Evolutionary conservation across 2,888 invertebrate species (phyloP).

Genomic region (Pheosia gnoma): DNA sequence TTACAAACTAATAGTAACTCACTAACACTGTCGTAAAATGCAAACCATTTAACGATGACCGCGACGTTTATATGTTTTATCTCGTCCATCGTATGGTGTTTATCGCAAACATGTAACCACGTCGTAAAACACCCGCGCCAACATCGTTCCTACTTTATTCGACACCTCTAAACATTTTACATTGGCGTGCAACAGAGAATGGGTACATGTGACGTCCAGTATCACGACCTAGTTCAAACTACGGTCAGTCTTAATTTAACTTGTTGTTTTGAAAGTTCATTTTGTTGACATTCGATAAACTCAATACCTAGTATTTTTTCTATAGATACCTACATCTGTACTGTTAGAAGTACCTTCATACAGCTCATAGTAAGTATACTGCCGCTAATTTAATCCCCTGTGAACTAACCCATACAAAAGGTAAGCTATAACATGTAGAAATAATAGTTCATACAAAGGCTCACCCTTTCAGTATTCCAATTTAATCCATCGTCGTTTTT

Average conservation of each 20-base stretch:
- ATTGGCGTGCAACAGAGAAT: not conserved
- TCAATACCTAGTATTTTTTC: too few relatives aligned
- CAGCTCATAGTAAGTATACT: too few relatives aligned
- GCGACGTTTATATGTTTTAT: not conserved
- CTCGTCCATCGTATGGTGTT: not conserved
- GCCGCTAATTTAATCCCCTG: too few relatives aligned
- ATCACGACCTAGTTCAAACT: not conserved
- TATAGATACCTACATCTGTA: too few relatives aligned
- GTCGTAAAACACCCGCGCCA: not conserved
- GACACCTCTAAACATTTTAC: not conserved
- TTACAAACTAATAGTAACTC: not conserved
- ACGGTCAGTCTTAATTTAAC: too few relatives aligned
- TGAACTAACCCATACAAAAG: too few relatives aligned
- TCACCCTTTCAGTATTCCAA: not conserved
- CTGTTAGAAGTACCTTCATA: too few relatives aligned
- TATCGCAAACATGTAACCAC: slow-evolving; percentile 2
- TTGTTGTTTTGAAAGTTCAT: too few relatives aligned
- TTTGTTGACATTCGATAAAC: too few relatives aligned
- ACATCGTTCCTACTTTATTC: slow-evolving; percentile 1
- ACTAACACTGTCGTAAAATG: not conserved
- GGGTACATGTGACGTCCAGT: not conserved
- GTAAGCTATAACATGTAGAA: not conserved
- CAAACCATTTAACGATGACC: not conserved
- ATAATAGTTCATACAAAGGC: not conserved
- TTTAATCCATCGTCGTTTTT: slow-evolving; percentile 1